Evolutionary conservation across 1,140 invertebrate species (phyloP), one percentile per base, ranked within the genome.

Genomic region (Drosophila sproati): DNA sequence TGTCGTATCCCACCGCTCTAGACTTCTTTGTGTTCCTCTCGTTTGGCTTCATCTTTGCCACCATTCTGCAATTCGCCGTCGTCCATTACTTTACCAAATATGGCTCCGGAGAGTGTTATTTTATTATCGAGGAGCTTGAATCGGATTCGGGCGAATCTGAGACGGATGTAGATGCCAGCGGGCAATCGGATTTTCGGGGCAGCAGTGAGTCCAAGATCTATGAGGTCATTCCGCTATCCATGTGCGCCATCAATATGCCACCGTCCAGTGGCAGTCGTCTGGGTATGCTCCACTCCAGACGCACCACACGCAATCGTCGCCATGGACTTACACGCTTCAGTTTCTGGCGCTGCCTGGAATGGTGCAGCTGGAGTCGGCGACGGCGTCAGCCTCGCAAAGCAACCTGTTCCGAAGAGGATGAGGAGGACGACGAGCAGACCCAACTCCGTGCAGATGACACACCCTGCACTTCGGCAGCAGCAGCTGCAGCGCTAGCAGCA

Each of bases 51-150:
- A 97, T 98, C 56, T 97, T 98, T 79, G 97, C 97, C 3, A 97
- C 97, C 1, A 97, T 98, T 59, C 95, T 97, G 64, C 96, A 96
- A 94, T 98, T 98, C 92, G 97, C 97, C 4, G 94, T 97, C 4
- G 97, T 98, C 0, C 97, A 98, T 90, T 97, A 97, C 86, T 98
- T 97, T 92, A 98, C 97, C 3, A 98, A 98, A 92, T 96, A 97
- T 75, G 97, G 97, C 8, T 97, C 96, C 6, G 97, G 97, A 0
- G 97, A 98, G 89, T 96, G 96, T 80, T 97, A 97, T 91, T 96
- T 96, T 81, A 95, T 94, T 59, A 94, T 94, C 1, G 91, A 92
- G 6, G 96, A 96, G 77, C 87, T 95, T 7, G 95, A 94, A 66
- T 94, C 94, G 7, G 94, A 95, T 50, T 94, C 94, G 1, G 76